Evolutionary conservation across 1,140 invertebrate genomes (phyloP), one percentile per base, ranked within the genome.

Genomic region (Musca domestica): DNA sequence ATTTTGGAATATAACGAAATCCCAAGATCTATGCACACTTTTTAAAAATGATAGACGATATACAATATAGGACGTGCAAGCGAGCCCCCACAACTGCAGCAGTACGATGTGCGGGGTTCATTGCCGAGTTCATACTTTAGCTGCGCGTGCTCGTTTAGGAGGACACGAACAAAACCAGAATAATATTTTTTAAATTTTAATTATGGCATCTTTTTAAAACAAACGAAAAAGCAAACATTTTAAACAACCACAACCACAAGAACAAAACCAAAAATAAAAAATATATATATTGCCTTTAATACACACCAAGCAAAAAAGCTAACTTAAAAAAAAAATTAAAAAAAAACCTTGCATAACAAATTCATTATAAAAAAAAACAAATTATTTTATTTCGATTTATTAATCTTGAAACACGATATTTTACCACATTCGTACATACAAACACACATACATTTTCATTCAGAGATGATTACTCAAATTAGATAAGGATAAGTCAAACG

Each of bases 311-410:
- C 72, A 74, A 54, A 75, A 80, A 76, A 69, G 68, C 69, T 79
- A 72, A 61, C 47, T 56, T 67, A 67, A 52, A 70, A 67, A 67
- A 54, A 46, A 70, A 67, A 56, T 27, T 27, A 64, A 72, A 25
- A 67, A 79, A 76, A 80, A 80, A 76, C 70, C 76, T 80, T 80
- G 78, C 78, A 80, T 80, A 80, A 80, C 78, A 80, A 80, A 80
- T 80, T 80, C 78, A 80, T 80, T 74, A 14, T 49, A 54, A 64
- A 47, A 61, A 66, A 71, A 80, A 75, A 69, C 65, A 71, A 77
- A 41, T 2, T 10, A 41, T 5, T 12, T 41, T 10, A 41, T 41
- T 41, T 30, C 27, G 27, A 30, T 30, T 30, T 30, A 30, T 30
- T 30, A 30, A 9, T 41, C 6, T 41, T 41, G 12, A 41, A 41